Percentiles rank a stretch among this genome's conserved stretches.
These are phyloP conservation scores for Mallateleia sp. DNA, from an alignment of 2,888 invertebrate genomes.

Conservation along the genomic window DNA sequence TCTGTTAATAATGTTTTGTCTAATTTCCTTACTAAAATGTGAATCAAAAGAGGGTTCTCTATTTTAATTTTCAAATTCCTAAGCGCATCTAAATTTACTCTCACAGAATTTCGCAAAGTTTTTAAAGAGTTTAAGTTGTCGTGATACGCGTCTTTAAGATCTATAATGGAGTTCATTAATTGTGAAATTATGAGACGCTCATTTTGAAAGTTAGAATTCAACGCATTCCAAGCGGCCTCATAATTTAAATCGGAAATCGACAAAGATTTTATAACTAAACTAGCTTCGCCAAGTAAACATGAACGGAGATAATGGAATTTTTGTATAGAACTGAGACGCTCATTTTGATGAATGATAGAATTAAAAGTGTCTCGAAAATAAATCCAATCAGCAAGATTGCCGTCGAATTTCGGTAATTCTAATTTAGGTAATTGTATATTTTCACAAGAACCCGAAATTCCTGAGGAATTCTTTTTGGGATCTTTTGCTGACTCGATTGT, in stretches of 20 bases:
- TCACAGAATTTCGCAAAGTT: not conserved
- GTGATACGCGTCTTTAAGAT: not conserved
- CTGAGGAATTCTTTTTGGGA: no score
- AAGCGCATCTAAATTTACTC: not conserved
- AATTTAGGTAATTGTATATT: no score
- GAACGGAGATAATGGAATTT: constrained; percentile 36
- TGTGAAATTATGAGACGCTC: not conserved
- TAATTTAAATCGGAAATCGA: constrained; percentile 19
- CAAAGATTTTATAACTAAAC: constrained; percentile 5
- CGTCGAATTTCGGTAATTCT: no score
- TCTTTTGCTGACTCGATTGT: no score
- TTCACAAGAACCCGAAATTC: no score
- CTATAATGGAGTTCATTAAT: not conserved
- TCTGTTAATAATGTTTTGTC: no score
- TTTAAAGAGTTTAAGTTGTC: constrained; percentile 1
- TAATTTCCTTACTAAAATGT: not conserved
- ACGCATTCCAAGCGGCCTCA: not conserved
- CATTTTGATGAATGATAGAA: no score
- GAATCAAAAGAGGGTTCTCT: not conserved
- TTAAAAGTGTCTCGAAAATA: no score
- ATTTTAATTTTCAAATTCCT: constrained; percentile 1
- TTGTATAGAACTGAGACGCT: not conserved
- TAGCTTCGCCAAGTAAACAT: constrained; percentile 14
- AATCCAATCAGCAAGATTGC: no score
- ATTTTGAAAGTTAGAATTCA: not conserved